Evolutionary conservation across 2,888 invertebrate genomes (phyloP), one percentile per base, ranked within the genome.

Genomic region (Xanthia icteritia): DNA sequence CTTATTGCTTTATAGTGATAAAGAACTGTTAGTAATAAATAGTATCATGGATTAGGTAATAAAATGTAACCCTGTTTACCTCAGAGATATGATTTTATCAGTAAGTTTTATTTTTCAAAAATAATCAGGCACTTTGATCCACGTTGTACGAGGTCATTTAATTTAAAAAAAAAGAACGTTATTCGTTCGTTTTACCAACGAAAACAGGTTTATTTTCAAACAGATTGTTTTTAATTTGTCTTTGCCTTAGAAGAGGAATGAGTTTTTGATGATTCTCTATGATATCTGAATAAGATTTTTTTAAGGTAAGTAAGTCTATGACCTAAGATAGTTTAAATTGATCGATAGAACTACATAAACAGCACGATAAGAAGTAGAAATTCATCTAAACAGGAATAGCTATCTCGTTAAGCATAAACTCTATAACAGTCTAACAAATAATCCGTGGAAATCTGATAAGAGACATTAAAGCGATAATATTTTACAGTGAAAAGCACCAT

Each of bases 401-500:
- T 86, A 89, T 86, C 56, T 81, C 61, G 64, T 42, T 83, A 86
- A 79, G 86, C 83, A 82, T 76, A 80, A 79, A 83, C 67, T 74
- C 74, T 84, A 83, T 73, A 73, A 69, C 83, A 77, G 84, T 75
- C 67, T 87, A 85, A 84, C 73, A 79, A 83, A 82, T 72, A 74
- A 79, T 86, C 39, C 17, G 60, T 66, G 70, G 60, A 83, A 84
- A 85, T 81, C 39, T 77, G 81, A 76, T 76, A 78, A n/a, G 66
- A 82, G 78, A 88, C 61, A 67, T 76, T 83, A 80, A 85, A 86
- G 89, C 89, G 82, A 83, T 58, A 83, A 86, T 84, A 89, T 84
- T 87, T 86, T 89, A 89, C 79, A 89, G 85, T 89, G 90, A 89
- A 92, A 96, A 96, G 96, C 96, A 96, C 96, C 96, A 95, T 93